Base-by-base conservation (phyloP, 1,140 invertebrate genomes). In the Mizuhopecten yessoensis region DNA sequence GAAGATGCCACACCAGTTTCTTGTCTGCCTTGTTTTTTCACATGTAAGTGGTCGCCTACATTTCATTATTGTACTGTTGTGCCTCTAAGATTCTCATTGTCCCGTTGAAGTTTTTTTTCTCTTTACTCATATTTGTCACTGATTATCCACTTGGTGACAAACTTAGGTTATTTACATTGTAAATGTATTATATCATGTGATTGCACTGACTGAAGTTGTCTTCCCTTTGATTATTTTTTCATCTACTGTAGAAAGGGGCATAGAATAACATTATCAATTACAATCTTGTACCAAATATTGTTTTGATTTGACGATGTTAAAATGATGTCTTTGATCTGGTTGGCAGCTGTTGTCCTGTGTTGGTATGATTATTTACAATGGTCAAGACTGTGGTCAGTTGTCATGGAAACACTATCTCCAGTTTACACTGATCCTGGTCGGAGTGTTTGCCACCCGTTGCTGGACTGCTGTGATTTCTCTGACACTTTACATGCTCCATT, bases 401-500 rank as follows among this genome's bases (percentile, higher is more conserved):
- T 92, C 90, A 34, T 97, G 97, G 97, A 94, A 97, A 34, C 97
- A 97, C 94, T 98, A 98, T 92, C 86, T 98, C 0, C 98, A 98
- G 94, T 98, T 98, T 95, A 96, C 97, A 34, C 93, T 98, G 0
- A 98, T 98, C 92, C 97, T 97, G 34, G 96, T 97, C 86, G 98
- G 98, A 34, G 97, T 98, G 34, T 98, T 98, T 94, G 98, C 98
- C 87, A 97, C 98, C 39, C 97, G 98, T 34, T 97, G 99, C 36
- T 99, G 98, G 98, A 98, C 98, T 0, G 97, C 98, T 23, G 97
- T 98, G 89, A 97, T 99, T 87, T 98, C 98, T 29, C 96, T 98
- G 33, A 97, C 98, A 9, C 95, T 99, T 23, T 97, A 99, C 86
- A 98, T 99, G 94, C 96, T 99, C 34, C 98, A 98, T 95, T 98